phyloP scores from a whole-genome alignment of 2,113 vertebrate species.

The Tetrax tetrax region DNA sequence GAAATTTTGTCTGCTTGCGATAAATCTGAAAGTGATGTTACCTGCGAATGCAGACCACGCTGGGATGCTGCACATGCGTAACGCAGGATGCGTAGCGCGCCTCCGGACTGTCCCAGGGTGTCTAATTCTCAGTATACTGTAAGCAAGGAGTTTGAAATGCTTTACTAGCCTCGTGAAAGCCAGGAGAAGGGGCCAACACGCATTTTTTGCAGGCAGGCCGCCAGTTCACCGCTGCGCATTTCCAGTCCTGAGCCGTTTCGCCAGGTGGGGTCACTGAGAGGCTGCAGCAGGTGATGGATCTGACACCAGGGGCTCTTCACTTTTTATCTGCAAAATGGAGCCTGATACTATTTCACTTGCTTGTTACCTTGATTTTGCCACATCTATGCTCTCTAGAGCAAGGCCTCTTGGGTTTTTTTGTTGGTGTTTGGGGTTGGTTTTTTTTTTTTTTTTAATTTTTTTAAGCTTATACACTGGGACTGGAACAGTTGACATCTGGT shows the following conservation, averaged over 20 bases:
- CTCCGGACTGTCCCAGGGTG: background rate
- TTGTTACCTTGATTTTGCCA: background rate
- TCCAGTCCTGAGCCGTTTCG: background rate
- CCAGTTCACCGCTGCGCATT: background rate
- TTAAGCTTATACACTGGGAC: background rate
- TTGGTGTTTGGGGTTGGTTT: no score
- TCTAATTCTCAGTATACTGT: background rate
- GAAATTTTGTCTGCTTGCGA: background rate
- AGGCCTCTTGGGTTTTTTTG: background rate
- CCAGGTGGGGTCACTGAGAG: background rate
- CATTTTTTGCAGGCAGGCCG: background rate
- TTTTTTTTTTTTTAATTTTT: background rate
- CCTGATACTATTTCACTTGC: background rate
- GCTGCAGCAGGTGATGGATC: background rate
- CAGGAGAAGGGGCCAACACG: background rate
- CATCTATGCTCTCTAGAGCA: background rate
- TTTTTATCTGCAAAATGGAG: background rate
- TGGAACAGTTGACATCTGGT: background rate
- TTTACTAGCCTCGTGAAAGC: background rate
- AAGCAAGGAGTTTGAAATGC: background rate
- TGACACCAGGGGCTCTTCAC: background rate
- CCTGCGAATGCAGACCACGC: fast-evolving
- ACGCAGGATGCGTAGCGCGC: background rate
- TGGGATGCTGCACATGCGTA: background rate
- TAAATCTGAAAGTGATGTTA: background rate